Conservation (phyloP, 2,113 vertebrate species). For the Amphilophus citrinellus region DNA sequence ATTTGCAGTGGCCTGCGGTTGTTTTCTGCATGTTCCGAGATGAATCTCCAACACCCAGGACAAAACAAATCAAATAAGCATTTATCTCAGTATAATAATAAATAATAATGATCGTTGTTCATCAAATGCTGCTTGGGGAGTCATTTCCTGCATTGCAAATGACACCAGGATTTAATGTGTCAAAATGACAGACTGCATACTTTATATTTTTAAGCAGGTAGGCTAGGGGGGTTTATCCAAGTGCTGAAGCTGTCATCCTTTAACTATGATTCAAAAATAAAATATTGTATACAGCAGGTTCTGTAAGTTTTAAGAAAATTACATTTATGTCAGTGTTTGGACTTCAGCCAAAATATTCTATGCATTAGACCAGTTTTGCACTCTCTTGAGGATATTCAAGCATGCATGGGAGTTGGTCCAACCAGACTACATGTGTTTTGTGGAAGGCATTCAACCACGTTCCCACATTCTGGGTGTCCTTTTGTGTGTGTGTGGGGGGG, state of each 20-base stretch:
- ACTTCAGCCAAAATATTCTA: not conserved
- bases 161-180: not conserved
- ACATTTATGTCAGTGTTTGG: not conserved
- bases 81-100: conserved; percentile 7
- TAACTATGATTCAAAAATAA: not conserved
- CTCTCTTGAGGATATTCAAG: not conserved
- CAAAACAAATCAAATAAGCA: conserved; percentile 37
- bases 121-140: conserved; percentile 12
- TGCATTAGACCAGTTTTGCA: not conserved
- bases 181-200: not conserved
- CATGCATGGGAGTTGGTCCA: not conserved
- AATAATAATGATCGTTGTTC: conserved; percentile 9
- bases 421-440: not conserved
- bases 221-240: not conserved
- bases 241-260: not conserved
- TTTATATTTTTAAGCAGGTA: not conserved
- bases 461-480: not conserved
- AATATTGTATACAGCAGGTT: not conserved
- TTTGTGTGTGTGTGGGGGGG: too few species aligned
- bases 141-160: not conserved
- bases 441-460: not conserved
- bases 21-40: conserved; percentile 25
- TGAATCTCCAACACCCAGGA: conserved; percentile 13
- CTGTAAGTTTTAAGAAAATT: not conserved
- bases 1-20: conserved; percentile 19